Conservation (phyloP, 2,797 vertebrate species). For the Cossypha polioptera region DNA sequence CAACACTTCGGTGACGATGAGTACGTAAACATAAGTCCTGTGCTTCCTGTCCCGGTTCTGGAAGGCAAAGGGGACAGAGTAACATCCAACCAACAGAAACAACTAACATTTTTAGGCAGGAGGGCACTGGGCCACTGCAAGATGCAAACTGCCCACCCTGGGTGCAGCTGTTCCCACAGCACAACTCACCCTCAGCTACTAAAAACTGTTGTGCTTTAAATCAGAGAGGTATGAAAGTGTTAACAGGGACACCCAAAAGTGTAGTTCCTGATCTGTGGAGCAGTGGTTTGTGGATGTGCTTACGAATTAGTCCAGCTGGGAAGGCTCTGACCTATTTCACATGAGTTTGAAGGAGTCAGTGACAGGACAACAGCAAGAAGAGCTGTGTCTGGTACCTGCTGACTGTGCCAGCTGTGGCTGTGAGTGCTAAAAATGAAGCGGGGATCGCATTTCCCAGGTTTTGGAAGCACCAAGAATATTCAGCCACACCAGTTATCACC, state of each 20-base stretch:
- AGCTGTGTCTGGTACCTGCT: not conserved
- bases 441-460: not conserved
- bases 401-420: not conserved
- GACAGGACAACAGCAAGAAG: not conserved
- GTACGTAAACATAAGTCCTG: constrained; percentile 96
- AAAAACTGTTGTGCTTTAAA: not conserved
- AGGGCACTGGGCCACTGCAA: rapidly evolving
- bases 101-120: not conserved
- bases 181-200: rapidly evolving
- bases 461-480: not conserved
- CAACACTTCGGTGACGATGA: constrained; percentile 94
- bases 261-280: not conserved
- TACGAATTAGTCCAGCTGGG: not conserved
- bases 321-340: not conserved
- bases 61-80: not conserved
- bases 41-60: constrained; percentile 98
- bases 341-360: not conserved
- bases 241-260: not conserved
- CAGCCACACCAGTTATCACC: not conserved
- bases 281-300: not conserved
- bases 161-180: not conserved
- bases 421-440: not conserved
- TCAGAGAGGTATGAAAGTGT: not conserved
- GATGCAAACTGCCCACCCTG: not conserved
- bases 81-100: not conserved